Evolutionary conservation across 2,113 vertebrate species (phyloP), one percentile per base, ranked within the genome.

Genomic region (Calypte anna): DNA sequence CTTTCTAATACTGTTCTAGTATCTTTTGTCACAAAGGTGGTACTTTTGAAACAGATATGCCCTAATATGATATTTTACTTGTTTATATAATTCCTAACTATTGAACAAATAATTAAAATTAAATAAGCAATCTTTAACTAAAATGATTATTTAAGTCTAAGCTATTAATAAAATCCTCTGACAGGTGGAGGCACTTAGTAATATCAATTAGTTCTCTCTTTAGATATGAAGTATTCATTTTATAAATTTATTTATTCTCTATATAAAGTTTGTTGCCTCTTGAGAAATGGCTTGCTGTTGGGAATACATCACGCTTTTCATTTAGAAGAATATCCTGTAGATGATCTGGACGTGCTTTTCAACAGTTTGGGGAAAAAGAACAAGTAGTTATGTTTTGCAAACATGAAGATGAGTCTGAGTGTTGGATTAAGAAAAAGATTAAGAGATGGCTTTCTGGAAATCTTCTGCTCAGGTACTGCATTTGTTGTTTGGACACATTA

Each of bases 161-260:
- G 91, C 76, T 86, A 84, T 87, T 89, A 78, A 91, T 96, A 91
- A 88, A 96, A 95, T 84, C 77, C 66, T 96, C 87, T 94, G 93
- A 72, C 97, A 97, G 97, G 93, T 96, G 97, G 92, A 97, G 54
- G 86, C 69, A 86, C 91, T 86, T 92, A 93, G 93, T 91, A 96
- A 96, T 97, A 97, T 96, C 95, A 97, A 97, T 96, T 70, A 95
- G 91, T 97, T 97, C 76, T 93, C 94, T 80, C 93, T 94, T 97
- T 50, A 93, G 94, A 91, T 84, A 97, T 96, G 96, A 97, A 97
- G 94, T 93, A 97, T 96, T 91, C 93, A 97, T 96, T 97, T 80
- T 92, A 96, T 97, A 97, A 96, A 97, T 97, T 97, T 96, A 97
- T 97, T 97, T 97, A 98, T 97, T 96, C 91, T 96, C 94, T 97